Base-by-base conservation (phyloP, 2,888 invertebrate species). In the Aproaerema taeniolella region DNA sequence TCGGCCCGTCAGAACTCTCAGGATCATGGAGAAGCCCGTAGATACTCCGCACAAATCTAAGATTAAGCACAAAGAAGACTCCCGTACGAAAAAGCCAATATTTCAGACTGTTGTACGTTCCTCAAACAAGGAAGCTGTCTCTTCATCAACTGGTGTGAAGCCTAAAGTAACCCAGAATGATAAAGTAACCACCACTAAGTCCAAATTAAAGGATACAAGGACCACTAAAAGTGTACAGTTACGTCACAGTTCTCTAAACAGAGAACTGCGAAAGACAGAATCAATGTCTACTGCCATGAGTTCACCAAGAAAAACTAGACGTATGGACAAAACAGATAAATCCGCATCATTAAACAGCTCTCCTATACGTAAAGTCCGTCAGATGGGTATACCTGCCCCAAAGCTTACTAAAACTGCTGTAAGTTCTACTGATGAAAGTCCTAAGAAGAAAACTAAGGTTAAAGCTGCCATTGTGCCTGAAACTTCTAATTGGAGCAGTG, bases 81-180 rank as follows among this genome's bases (percentile, higher is more conserved):
- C 32, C 9, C 59, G 68, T 50, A 56, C 61, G 38, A 78, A 80
- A 46, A 79, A 83, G 49, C 86, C 86, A 0, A 82, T 85, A 31
- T 85, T 85, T 50, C 85, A 83, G 57, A 85, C 86, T 0, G 85
- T 85, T 39, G 86, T 85, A 2, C 67, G 85, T 10, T 81, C 62
- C 42, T 55, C 63, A 1, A 68, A 62, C 1, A 82, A 78, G 43
- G 83, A 83, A 24, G 48, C 69, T 0, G 77, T 83, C 0, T 58
- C 79, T 20, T 76, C 81, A 0, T 71, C 80, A 1, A 74, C 73
- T 0, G 54, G 58, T 0, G 28, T 70, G 0, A 79, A 71, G 9
- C 53, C 61, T 3, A 68, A 66, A 25, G 50, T 50, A 17, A 45
- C 51, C 0, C 72, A 73, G 15, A 78, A 75, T 41, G 77, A 80